These are phyloP conservation scores for Spea multiplicata DNA, from an alignment of 2,113 vertebrate species.

Conservation along the genomic window DNA sequence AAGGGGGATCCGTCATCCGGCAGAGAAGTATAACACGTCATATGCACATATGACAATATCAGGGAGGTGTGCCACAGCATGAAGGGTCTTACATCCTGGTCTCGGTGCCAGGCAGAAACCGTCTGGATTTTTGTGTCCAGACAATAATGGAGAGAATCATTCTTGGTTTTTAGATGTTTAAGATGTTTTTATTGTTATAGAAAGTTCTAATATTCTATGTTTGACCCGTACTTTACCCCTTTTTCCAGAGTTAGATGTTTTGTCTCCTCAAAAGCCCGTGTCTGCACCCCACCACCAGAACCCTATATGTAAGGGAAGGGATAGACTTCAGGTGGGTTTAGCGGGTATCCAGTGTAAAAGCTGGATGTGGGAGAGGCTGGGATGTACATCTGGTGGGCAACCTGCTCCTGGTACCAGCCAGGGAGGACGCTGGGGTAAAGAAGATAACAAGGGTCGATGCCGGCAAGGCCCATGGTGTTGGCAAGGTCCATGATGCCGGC, in stretches of 20 bases:
- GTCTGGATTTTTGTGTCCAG: too few relatives aligned
- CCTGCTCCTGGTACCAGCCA: conserved; percentile 94
- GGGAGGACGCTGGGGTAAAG: conserved; percentile 93
- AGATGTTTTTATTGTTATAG: too few relatives aligned
- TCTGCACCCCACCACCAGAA: conserved; percentile 66
- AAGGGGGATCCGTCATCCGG: too few relatives aligned
- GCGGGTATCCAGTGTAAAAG: conserved; percentile 99
- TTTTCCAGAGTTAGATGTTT: conserved; percentile 20
- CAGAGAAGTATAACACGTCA: too few relatives aligned
- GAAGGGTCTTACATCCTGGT: too few relatives aligned
- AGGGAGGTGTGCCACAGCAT: too few relatives aligned
- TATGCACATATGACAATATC: too few relatives aligned
- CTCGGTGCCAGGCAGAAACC: too few relatives aligned
- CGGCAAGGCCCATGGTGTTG: too few relatives aligned
- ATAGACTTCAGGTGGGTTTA: conserved; percentile 99
- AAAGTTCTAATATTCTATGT: background rate
- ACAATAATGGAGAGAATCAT: too few relatives aligned
- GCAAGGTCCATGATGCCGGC: too few relatives aligned
- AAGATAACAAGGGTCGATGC: conserved; percentile 90
- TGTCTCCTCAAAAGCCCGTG: background rate
- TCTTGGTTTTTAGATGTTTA: too few relatives aligned
- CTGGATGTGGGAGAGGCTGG: conserved; percentile 95
- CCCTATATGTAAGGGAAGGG: conserved; percentile 97
- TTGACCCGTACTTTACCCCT: conserved; percentile 39
- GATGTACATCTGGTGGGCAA: conserved; percentile 97